Evolutionary conservation across 2,888 invertebrate species (phyloP), one percentile per base, ranked within the genome.

Genomic region (Flexamia atlantica): DNA sequence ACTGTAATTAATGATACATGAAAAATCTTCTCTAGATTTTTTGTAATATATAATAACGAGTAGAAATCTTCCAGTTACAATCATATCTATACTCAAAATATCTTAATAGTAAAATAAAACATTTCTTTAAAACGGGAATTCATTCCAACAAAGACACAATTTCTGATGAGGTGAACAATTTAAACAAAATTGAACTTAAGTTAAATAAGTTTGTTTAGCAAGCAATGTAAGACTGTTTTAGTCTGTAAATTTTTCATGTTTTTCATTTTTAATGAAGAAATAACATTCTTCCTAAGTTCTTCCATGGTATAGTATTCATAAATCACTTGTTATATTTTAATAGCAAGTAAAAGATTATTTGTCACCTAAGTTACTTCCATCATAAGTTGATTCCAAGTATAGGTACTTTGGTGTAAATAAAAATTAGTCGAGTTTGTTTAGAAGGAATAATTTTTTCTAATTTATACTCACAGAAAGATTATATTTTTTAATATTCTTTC

Each of bases 211-310:
- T n/a, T n/a, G n/a, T n/a, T n/a, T n/a, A n/a, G n/a, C n/a, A n/a
- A n/a, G n/a, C n/a, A n/a, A n/a, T n/a, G n/a, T n/a, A n/a, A n/a
- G 46, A 12, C 9, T 40, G 42, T 28, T 50, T 76, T 30, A 76
- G 46, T 42, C 50, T n/a, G 23, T 76, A 76, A 76, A 64, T 30
- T 28, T 14, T 64, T 12, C 23, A 14, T 14, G 14, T 64, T 9
- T 28, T 30, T 30, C 36, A 80, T 57, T 32, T 17, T 5, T 28
- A 50, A 9, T 79, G 23, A 57, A 57, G 28, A 28, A 30, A 30
- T 28, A 30, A 70, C 7, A 20, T 76, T 76, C 76, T 76, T 76
- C 76, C 76, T 76, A 0, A 46, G 76, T 76, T 76, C 76, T 76
- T 76, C 76, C 76, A 76, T 50, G 28, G 42, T 23, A 28, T 28